Evolutionary conservation across 2,888 invertebrate genomes (phyloP), one percentile per base, ranked within the genome.

Genomic region (Melieria picta): DNA sequence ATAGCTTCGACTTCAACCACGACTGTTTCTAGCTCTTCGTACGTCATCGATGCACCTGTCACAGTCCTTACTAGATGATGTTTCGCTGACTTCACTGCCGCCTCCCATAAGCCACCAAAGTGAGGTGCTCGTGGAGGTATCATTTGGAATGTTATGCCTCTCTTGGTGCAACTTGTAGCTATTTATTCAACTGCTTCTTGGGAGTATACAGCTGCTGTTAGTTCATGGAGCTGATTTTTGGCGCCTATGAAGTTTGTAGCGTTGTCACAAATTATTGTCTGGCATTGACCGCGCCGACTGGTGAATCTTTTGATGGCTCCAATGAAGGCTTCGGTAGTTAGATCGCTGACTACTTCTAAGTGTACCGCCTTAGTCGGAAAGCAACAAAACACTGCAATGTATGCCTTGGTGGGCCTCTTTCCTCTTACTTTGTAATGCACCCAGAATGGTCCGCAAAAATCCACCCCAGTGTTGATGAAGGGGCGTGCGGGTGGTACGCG

Each of bases 301-400:
- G 64, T 16, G 46, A 72, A 72, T 7, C 69, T 60, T 69, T 69
- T 72, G 5, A 72, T 55, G 55, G 71, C 65, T 5, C 71, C 61
- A 10, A 67, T 57, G 45, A 72, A 72, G 9, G 69, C 66, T 10
- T 70, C 65, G 48, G 70, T 73, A 30, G 69, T 72, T 30, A 73
- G 52, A 16, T 71, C 70, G 56, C 65, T 72, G 13, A 72, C 65
- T 0, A 70, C 13, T 56, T 72, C 65, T 45, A 72, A 30, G n/a
- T 58, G 69, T 46, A 63, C 68, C 4, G 68, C 50, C 6, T 69
- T 64, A 30, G 56, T 64, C 1, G 64, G 13, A n/a, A 63, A 69
- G 10, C 62, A 57, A 30, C 69, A 69, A 57, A 64, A 69, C 45
- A 64, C 50, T 3, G 69, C 69, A 64, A 69, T 64, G 48, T 69